Conservation (phyloP, 2,888 invertebrate species). For the Isotomurus palustris region DNA sequence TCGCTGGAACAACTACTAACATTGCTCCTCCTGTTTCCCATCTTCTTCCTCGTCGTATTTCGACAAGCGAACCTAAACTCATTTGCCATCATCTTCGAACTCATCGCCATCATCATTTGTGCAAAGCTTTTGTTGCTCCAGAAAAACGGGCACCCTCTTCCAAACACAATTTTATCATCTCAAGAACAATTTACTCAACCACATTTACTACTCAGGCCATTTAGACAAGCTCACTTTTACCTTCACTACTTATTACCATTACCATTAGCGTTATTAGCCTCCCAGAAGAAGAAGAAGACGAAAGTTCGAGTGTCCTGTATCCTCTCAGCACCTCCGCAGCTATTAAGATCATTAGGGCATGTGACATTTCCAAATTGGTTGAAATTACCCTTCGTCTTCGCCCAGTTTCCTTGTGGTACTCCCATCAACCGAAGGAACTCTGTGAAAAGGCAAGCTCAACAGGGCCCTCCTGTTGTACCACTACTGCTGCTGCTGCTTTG, state of each 20-base stretch:
- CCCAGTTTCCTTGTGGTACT: too few species aligned
- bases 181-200: not conserved
- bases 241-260: not conserved
- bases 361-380: conserved; percentile 1
- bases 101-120: not conserved
- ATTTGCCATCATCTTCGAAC: not conserved
- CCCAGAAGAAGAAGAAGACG: not conserved
- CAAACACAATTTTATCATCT: not conserved
- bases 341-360: not conserved
- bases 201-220: too few species aligned
- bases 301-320: not conserved
- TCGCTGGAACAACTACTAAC: not conserved
- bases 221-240: not conserved
- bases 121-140: not conserved
- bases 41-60: too few species aligned
- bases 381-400: not conserved
- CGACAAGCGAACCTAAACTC: not conserved
- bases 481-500: too few species aligned
- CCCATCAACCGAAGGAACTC: too few species aligned
- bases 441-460: too few species aligned
- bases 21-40: not conserved
- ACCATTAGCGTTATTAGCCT: conserved; percentile 3
- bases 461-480: too few species aligned
- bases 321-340: not conserved
- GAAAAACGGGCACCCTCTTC: not conserved